Percentiles rank a stretch among this genome's conserved stretches.
These are phyloP conservation scores for Parazoanthus atlanticus DNA, from an alignment of 92 coral and sea anemone genomes.

Conservation along the genomic window DNA sequence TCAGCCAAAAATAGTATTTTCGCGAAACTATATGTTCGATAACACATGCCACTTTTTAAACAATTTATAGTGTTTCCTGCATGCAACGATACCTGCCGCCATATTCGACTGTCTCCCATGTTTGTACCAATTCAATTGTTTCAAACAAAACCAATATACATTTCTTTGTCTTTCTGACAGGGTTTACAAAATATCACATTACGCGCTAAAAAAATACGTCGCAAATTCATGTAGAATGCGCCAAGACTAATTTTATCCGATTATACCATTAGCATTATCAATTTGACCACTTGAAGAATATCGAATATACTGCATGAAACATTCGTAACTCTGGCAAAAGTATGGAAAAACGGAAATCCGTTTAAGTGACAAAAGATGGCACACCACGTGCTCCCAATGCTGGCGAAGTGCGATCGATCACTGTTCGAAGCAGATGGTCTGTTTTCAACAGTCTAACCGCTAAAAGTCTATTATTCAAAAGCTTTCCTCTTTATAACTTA, in stretches of 20 bases:
- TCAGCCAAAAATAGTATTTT: too few species aligned
- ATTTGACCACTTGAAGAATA: not conserved
- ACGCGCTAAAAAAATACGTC: not conserved
- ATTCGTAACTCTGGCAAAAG: not conserved
- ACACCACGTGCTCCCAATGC: constrained; percentile 30
- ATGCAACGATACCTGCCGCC: not conserved
- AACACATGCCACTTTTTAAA: not conserved
- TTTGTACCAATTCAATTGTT: constrained; percentile 4
- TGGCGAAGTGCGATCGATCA: not conserved
- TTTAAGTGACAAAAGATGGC: not conserved
- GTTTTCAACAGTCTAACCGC: not conserved
- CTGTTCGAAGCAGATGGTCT: not conserved
- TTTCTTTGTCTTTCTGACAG: constrained; percentile 31
- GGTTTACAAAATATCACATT: constrained; percentile 32
- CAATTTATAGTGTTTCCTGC: not conserved
- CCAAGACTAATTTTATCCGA: not conserved
- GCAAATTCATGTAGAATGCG: not conserved
- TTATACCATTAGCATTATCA: not conserved
- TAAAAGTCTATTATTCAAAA: not conserved
- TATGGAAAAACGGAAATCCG: too few species aligned
- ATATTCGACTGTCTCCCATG: not conserved
- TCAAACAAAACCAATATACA: constrained; percentile 1
- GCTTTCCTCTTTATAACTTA: not conserved
- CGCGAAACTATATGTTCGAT: too few species aligned
- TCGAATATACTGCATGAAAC: not conserved